A percentile compares a stretch with the other conserved stretches of the same genome.
phyloP scores from a whole-genome alignment of 2,888 invertebrate species.

The Andrena bicolor region DNA sequence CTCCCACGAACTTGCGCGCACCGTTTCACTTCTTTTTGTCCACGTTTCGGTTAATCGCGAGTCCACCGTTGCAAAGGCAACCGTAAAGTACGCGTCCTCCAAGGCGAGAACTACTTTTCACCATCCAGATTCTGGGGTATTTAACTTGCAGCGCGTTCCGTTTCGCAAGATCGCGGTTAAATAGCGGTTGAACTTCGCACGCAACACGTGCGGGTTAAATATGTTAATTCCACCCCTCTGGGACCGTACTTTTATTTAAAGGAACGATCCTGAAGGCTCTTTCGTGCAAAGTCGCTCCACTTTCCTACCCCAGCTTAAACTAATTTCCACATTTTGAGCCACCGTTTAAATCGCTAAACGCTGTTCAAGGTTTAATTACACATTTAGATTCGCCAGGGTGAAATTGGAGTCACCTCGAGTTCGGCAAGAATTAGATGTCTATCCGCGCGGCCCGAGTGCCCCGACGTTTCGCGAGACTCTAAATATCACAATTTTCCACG shows the following conservation, averaged over 20 bases:
- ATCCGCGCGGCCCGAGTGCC: background rate
- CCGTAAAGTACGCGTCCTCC: constrained; percentile 8
- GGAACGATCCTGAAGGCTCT: constrained; percentile 1
- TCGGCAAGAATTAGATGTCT: background rate
- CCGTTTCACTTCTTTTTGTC: background rate
- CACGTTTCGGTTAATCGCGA: background rate
- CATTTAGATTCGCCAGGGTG: background rate
- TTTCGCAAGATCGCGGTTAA: constrained; percentile 7
- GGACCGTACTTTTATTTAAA: constrained; percentile 15
- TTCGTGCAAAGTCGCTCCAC: background rate
- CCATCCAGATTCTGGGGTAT: background rate
- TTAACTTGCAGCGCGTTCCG: constrained; percentile 15
- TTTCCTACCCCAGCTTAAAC: background rate
- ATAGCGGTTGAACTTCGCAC: constrained; percentile 26
- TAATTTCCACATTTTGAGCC: background rate
- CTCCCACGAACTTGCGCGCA: background rate
- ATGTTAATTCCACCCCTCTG: constrained; percentile 23
- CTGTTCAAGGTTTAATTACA: constrained; percentile 22
- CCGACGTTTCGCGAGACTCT: background rate
- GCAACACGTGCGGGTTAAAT: constrained; percentile 15
- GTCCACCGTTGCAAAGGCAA: background rate
- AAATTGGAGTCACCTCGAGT: background rate
- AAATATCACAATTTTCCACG: background rate
- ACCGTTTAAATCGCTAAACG: constrained; percentile 14
- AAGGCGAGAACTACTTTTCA: constrained; percentile 36